Percentiles rank a stretch among this genome's conserved stretches.
Conservation (phyloP, 1,140 invertebrate species). For the Achatina immaculata region DNA sequence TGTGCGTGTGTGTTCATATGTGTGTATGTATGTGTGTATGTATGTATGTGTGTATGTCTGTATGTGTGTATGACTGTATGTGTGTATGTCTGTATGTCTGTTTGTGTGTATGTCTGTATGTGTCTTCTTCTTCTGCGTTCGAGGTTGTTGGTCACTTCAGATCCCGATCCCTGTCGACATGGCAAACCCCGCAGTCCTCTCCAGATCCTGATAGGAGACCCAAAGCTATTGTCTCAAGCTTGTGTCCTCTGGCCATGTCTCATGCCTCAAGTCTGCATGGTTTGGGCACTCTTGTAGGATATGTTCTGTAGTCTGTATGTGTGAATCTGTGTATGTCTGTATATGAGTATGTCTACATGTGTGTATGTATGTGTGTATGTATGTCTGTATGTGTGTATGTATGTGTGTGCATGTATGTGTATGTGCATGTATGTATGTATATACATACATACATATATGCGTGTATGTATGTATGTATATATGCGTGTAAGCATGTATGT, state of each 20-base stretch:
- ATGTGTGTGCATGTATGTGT: background rate
- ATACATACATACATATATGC: slow-evolving; percentile 8
- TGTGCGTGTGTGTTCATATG: background rate
- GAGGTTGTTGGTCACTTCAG: too few relatives aligned
- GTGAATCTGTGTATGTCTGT: background rate
- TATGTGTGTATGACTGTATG: background rate
- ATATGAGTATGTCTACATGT: background rate
- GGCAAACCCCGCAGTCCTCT: too few relatives aligned
- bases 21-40: background rate
- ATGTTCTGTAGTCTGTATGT: too few relatives aligned
- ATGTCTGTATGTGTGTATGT: too few relatives aligned
- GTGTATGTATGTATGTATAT: background rate
- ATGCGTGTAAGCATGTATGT: too few relatives aligned
- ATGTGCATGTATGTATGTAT: background rate
- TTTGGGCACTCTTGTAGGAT: too few relatives aligned
- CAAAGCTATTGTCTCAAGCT: too few relatives aligned
- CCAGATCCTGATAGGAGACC: too few relatives aligned
- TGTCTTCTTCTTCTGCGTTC: background rate
- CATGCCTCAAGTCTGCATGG: too few relatives aligned
- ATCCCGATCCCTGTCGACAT: too few relatives aligned
- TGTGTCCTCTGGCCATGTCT: too few relatives aligned
- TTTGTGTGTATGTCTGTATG: background rate
- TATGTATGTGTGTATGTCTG: background rate
- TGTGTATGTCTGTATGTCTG: background rate
- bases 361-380: background rate